These are phyloP conservation scores for Heterohyrax brucei DNA, from an alignment of 2,797 vertebrate genomes.

Conservation along the genomic window DNA sequence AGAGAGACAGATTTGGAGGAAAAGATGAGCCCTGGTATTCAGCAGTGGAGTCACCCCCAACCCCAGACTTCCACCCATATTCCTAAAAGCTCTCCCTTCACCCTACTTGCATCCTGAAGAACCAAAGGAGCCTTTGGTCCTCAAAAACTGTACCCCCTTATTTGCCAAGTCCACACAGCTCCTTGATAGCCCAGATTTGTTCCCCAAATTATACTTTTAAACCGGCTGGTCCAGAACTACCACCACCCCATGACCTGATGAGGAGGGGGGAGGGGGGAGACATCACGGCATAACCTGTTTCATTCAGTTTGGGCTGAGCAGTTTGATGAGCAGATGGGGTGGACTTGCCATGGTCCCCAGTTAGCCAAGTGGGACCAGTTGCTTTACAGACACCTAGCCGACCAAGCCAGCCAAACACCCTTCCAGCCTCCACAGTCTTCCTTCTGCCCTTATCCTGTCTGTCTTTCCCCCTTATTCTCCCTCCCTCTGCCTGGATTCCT, in stretches of 20 bases:
- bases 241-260: not conserved
- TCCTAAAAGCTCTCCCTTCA: conserved; percentile 49
- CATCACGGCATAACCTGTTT: conserved; percentile 39
- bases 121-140: not conserved
- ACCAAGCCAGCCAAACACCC: conserved; percentile 75
- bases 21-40: conserved; percentile 75
- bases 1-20: conserved; percentile 77
- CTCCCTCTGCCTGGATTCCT: conserved; percentile 87
- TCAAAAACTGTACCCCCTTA: conserved; percentile 63
- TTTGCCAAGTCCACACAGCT: conserved; percentile 40
- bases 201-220: conserved; percentile 41
- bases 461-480: conserved; percentile 82
- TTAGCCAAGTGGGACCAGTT: conserved; percentile 61
- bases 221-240: conserved; percentile 28
- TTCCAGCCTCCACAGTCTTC: conserved; percentile 73
- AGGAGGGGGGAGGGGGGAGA: not conserved
- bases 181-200: conserved; percentile 26
- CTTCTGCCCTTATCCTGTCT: conserved; percentile 78
- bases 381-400: conserved; percentile 67
- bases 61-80: conserved; percentile 12
- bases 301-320: conserved; percentile 23
- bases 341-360: conserved; percentile 37
- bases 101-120: conserved; percentile 36
- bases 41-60: conserved; percentile 48
- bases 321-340: conserved; percentile 25